Evolutionary conservation across 2,797 vertebrate species (phyloP).

Genomic region (Crenichthys baileyi): DNA sequence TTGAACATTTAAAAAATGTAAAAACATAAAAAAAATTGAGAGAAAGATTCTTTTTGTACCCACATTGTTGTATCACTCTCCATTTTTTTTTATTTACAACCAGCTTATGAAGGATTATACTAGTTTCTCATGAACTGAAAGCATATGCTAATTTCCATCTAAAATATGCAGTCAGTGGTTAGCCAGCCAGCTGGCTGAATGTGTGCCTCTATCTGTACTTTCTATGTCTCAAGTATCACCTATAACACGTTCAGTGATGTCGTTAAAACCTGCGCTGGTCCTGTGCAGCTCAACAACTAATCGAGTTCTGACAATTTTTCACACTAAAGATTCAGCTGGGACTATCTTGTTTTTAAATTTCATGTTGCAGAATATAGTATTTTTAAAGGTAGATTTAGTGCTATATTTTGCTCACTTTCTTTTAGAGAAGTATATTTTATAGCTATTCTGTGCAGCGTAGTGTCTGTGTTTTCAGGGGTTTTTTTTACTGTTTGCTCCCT

Average conservation of each 20-base stretch:
- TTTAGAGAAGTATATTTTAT: slow-evolving; percentile 38
- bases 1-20: slow-evolving; percentile 13
- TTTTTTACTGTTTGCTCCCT: slow-evolving; percentile 24
- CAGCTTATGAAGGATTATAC: slow-evolving; percentile 23
- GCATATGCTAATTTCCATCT: slow-evolving; percentile 61
- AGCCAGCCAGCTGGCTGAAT: slow-evolving; percentile 63
- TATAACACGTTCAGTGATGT: slow-evolving; percentile 55
- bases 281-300: slow-evolving; percentile 34
- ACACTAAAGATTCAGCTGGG: slow-evolving; percentile 30
- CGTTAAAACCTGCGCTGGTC: slow-evolving; percentile 49
- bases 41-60: slow-evolving; percentile 38
- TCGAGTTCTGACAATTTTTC: slow-evolving; percentile 33
- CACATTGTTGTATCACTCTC: slow-evolving; percentile 36
- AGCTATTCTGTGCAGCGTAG: slow-evolving; percentile 30
- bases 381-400: slow-evolving; percentile 36
- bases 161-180: slow-evolving; percentile 60
- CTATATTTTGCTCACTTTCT: slow-evolving; percentile 45
- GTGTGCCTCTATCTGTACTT: slow-evolving; percentile 70
- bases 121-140: slow-evolving; percentile 41
- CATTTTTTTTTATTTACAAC: slow-evolving; percentile 37
- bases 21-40: slow-evolving; percentile 14
- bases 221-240: slow-evolving; percentile 44
- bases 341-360: slow-evolving; percentile 39
- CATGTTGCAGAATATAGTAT: slow-evolving; percentile 50
- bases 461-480: slow-evolving; percentile 18